A percentile compares a stretch with the other conserved stretches of the same genome.
phyloP scores from a whole-genome alignment of 2,113 vertebrate species.

The Montifringilla adamsi region DNA sequence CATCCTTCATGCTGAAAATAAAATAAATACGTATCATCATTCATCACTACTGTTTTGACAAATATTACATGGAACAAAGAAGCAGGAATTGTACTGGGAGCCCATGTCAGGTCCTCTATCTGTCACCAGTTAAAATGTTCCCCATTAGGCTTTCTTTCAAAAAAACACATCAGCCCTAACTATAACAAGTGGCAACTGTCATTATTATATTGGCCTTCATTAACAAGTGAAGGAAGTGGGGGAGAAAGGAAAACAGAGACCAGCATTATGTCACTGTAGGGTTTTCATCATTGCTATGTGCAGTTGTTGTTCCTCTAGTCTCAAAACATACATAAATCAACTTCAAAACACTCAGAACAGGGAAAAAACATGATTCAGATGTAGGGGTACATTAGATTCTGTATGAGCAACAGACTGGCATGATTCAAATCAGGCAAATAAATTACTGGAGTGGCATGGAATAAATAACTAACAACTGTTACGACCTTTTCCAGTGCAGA shows the following conservation, averaged over 20 bases:
- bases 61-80: constrained; percentile 25
- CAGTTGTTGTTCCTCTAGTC: not conserved
- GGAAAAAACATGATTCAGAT: not conserved
- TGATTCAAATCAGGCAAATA: not conserved
- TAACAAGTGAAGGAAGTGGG: not conserved
- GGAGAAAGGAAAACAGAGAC: not conserved
- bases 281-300: not conserved
- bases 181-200: not conserved
- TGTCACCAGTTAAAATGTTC: not conserved
- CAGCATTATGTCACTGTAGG: not conserved
- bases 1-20: not conserved
- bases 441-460: not conserved
- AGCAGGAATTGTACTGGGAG: not conserved
- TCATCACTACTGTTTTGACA: not conserved
- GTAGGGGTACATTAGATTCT: not conserved
- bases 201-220: not conserved
- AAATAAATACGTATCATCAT: not conserved
- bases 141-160: not conserved
- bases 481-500: not conserved
- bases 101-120: not conserved
- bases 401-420: not conserved
- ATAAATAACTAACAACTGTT: not conserved
- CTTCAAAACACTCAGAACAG: not conserved
- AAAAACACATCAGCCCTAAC: not conserved
- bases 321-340: not conserved